These are phyloP conservation scores for Marasmarcha lunaedactyla DNA, from an alignment of 2,888 invertebrate species.

Conservation along the genomic window DNA sequence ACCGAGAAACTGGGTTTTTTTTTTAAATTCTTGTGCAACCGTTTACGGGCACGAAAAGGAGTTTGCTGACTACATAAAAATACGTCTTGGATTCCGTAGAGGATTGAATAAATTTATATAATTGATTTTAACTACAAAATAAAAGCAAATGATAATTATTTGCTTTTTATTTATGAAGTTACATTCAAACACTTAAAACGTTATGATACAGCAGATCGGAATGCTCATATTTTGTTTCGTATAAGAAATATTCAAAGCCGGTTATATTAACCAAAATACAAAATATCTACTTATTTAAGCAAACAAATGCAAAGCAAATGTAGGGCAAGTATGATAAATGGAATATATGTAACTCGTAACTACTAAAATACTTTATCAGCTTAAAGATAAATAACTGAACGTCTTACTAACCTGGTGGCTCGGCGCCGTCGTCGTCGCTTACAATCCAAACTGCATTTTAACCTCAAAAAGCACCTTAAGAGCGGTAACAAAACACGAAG, in stretches of 20 bases:
- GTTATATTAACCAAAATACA: neutral
- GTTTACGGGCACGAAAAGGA: too few species aligned
- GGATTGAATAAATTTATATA: too few species aligned
- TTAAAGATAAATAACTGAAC: slow-evolving; percentile 42
- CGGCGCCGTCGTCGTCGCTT: slow-evolving; percentile 51
- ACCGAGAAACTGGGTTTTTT: neutral
- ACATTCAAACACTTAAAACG: too few species aligned
- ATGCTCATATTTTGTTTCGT: too few species aligned
- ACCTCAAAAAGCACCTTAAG: slow-evolving; percentile 63
- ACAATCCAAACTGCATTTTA: slow-evolving; percentile 68
- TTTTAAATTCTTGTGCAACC: neutral
- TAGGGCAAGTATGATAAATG: slow-evolving; percentile 40
- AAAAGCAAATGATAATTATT: too few species aligned
- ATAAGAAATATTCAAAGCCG: neutral
- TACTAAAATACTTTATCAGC: slow-evolving; percentile 24
- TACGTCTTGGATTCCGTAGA: too few species aligned
- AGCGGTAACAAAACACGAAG: slow-evolving; percentile 59
- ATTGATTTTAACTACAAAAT: too few species aligned
- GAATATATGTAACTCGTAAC: slow-evolving; percentile 26
- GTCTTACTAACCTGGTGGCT: slow-evolving; percentile 62
- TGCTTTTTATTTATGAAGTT: too few species aligned
- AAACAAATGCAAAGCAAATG: slow-evolving; percentile 22
- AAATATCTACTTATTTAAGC: too few species aligned
- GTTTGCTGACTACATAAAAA: too few species aligned
- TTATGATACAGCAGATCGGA: too few species aligned